Evolutionary conservation across 1,140 invertebrate species (phyloP).

Genomic region (Heliconius hewitsoni): DNA sequence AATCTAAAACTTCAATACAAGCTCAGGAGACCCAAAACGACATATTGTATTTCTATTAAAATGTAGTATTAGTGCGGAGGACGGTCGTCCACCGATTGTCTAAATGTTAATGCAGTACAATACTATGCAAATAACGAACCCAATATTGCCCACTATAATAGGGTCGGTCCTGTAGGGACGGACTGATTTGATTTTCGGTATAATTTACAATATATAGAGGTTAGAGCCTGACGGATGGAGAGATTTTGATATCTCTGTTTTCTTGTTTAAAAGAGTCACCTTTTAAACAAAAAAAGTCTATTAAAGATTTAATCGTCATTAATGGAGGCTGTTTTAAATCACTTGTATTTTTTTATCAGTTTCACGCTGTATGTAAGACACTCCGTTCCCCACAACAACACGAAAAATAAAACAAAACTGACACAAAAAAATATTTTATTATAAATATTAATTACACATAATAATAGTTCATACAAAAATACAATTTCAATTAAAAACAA

Average conservation of each 20-base stretch:
- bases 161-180: constrained; percentile 10
- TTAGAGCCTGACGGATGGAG: too few relatives aligned
- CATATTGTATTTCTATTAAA: constrained; percentile 40
- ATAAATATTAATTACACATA: constrained; percentile 80
- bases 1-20: neutral
- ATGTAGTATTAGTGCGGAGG: constrained; percentile 37
- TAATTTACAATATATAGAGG: neutral
- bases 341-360: too few relatives aligned
- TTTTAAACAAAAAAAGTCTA: too few relatives aligned
- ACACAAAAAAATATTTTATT: constrained; percentile 69
- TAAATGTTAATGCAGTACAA: constrained; percentile 63
- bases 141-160: constrained; percentile 30
- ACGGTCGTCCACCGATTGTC: constrained; percentile 40
- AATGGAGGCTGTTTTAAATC: too few relatives aligned
- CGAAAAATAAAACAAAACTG: constrained; percentile 41
- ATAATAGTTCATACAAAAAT: constrained; percentile 80
- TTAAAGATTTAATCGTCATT: too few relatives aligned
- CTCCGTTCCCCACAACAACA: neutral
- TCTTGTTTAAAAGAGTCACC: too few relatives aligned
- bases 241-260: too few relatives aligned
- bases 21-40: neutral
- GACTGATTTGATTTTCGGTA: neutral
- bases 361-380: too few relatives aligned
- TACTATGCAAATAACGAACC: constrained; percentile 60
- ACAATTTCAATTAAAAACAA: constrained; percentile 77